Base-by-base conservation (phyloP, 2,888 invertebrate genomes). In the Drosophila rellima region DNA sequence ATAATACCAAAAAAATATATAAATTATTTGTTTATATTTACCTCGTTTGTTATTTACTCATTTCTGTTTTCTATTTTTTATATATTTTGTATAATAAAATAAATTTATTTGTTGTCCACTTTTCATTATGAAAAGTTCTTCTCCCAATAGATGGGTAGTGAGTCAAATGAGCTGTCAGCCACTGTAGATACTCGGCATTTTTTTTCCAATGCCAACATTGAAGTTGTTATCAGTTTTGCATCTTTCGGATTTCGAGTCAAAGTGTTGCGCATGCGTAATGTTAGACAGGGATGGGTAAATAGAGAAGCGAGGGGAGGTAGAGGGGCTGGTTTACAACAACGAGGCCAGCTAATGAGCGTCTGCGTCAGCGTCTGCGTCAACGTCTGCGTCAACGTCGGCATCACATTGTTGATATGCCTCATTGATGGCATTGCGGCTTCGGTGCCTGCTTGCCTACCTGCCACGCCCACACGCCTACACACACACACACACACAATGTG, bases 351-450 rank as follows among this genome's bases (percentile, higher is more conserved):
- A 73, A 75, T 75, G 68, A 68, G 69, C 64, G 37, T 51, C 50
- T 54, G 18, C 33, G 42, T 23, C 29, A 29, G 20, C 33, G 42
- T 23, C 29, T 18, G 20, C 40, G 20, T 42, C 18, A 15, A 13
- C 29, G 29, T 39, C 31, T 11, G 37, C 57, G 26, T 51, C 40
- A 18, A 15, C 51, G 61, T 66, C 59, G 45, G 74, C 74, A 59
- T 68, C 76, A 71, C 71, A 75, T 65, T 75, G 80, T 80, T 78
- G 78, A 76, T 80, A 78, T 65, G 78, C 62, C 80, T 63, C 68
- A 78, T 65, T 78, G 78, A 75, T 75, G 76, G 50, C 71, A 44
- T 64, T 80, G 76, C 47, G 76, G 76, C 70, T 74, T 52, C 61
- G 61, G 29, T 48, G 52, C 39, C 50, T 15, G 18, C 54, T 26